Conservation (phyloP, 2,797 vertebrate genomes). For the Loris lydekkerianus region DNA sequence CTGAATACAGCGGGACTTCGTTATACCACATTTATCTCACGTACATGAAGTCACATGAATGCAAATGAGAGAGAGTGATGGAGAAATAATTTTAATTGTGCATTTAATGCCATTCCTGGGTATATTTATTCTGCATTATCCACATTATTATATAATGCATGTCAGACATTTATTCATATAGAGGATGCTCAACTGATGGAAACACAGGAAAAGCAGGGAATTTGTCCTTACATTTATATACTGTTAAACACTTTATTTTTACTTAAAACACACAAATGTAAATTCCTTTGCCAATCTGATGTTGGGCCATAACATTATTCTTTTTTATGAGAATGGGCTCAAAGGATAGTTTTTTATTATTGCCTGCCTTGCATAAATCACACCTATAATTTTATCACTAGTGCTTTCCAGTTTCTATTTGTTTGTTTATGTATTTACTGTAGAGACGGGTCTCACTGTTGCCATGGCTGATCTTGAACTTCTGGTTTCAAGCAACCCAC, state of each 20-base stretch:
- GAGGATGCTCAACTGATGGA: not conserved
- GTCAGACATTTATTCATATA: not conserved
- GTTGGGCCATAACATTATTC: not conserved
- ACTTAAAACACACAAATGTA: conserved; percentile 23
- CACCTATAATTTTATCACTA: not conserved
- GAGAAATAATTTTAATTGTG: not conserved
- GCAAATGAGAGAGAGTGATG: not conserved
- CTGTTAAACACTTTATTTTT: not conserved
- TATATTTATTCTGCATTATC: too few relatives aligned
- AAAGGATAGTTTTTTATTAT: not conserved
- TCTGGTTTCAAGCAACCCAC: not conserved
- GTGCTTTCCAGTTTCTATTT: not conserved
- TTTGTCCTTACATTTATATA: not conserved
- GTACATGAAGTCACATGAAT: not conserved
- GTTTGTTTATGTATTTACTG: not conserved
- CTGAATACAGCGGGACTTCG: rapidly evolving
- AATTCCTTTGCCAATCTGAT: conserved; percentile 26
- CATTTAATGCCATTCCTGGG: not conserved
- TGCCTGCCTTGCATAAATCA: not conserved
- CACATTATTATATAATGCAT: not conserved
- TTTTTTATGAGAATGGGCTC: not conserved
- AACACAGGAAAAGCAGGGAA: not conserved
- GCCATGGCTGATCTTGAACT: not conserved
- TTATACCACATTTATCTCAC: not conserved
- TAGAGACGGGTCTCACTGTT: not conserved